Base-by-base conservation (phyloP, 2,888 invertebrate genomes). In the Bellardia bayeri region DNA sequence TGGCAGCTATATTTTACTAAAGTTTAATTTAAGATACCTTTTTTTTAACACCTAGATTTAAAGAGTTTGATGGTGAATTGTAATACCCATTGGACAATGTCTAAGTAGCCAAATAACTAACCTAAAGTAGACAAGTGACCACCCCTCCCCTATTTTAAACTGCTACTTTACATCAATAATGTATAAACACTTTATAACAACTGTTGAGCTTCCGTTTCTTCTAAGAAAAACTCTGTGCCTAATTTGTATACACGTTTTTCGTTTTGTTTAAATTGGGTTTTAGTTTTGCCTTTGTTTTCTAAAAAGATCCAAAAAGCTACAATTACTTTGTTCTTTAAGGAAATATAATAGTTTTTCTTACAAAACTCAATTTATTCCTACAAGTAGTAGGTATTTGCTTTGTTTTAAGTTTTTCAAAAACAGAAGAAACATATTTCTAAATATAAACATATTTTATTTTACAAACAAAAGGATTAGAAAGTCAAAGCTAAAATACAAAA, bases 141-240 rank as follows among this genome's bases (percentile, higher is more conserved):
- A 3, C 5, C 3, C 13, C 23, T 23, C 23, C 23, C 23, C 23
- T 1, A 23, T 23, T 40, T 40, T 8, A 40, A 40, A 42, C 9
- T 42, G 3, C 45, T 11, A 13, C 2, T 4, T 6, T 5, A 51
- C 6, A 14, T n/a, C n/a, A n/a, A 49, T 49, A n/a, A 1, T 23
- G 9, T 23, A 23, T 1, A 56, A 9, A 5, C 23, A 23, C 23
- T 56, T 7, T 91, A 88, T 91, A 89, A 91, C 92, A 92, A 92
- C 92, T 92, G 92, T 92, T 92, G 92, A 92, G 90, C 91, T 92
- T 91, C 90, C 90, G 90, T 5, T 69, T 76, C 16, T 61, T 51
- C 13, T 68, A 3, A 37, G 11, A 6, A 37, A 37, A 30, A 68
- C 14, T 11, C 11, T 51, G 0, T 2, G 9, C 40, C n/a, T 63